Percentiles rank a stretch among this genome's conserved stretches.
Conservation (phyloP, 2,797 vertebrate species). For the Anguilla anguilla region DNA sequence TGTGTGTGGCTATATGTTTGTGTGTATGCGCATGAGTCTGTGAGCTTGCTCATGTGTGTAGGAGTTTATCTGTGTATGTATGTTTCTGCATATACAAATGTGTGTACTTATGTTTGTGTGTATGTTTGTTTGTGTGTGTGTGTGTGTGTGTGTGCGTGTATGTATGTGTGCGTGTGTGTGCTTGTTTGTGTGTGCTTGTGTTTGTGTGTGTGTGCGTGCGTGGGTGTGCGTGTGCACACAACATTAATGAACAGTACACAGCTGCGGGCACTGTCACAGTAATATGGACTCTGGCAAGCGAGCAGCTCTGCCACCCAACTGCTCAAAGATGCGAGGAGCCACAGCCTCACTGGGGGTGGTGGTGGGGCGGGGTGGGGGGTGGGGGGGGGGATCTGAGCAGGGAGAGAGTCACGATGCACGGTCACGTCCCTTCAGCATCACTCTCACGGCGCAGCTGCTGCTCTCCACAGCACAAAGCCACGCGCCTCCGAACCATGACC, state of each 20-base stretch:
- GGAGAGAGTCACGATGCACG: neutral
- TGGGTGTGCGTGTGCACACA: constrained; percentile 20
- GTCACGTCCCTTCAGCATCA: constrained; percentile 6
- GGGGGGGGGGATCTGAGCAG: neutral
- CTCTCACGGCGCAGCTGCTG: neutral
- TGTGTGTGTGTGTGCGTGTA: constrained; percentile 6
- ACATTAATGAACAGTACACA: constrained; percentile 36
- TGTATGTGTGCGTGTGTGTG: neutral
- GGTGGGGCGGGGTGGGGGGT: neutral
- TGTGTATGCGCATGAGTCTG: too few species aligned
- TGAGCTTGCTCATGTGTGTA: too few species aligned
- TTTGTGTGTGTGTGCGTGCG: neutral
- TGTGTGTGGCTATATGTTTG: too few species aligned
- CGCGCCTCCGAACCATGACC: neutral
- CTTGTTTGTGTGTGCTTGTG: neutral
- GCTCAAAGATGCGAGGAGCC: constrained; percentile 20
- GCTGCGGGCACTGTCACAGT: constrained; percentile 37
- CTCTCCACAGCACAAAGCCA: neutral
- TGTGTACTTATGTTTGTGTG: constrained; percentile 15
- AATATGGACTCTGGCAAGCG: constrained; percentile 32
- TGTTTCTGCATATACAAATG: constrained; percentile 26
- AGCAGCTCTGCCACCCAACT: constrained; percentile 30
- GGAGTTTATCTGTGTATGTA: neutral
- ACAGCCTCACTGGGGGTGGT: neutral
- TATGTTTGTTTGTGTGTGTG: constrained; percentile 34